phyloP scores from a whole-genome alignment of 1,140 invertebrate genomes.

The Philotrypesis tridentata region DNA sequence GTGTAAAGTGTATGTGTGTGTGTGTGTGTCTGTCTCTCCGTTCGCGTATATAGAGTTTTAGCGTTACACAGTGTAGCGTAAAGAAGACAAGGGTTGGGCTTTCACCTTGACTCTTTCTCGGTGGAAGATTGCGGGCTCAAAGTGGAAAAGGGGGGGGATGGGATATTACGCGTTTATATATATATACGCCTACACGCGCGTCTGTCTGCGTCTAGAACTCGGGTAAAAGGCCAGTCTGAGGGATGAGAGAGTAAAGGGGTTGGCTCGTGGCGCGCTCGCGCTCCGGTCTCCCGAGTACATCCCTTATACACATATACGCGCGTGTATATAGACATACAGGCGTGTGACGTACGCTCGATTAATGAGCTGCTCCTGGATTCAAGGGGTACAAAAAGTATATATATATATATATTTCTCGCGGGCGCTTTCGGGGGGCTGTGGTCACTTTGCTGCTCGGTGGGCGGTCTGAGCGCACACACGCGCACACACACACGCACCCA shows the following conservation, averaged over 20 bases:
- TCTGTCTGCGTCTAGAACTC: slow-evolving; percentile 4
- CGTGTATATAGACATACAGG: neutral
- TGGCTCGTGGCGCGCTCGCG: neutral
- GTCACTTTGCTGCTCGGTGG: neutral
- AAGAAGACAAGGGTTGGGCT: slow-evolving; percentile 11
- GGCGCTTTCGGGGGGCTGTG: neutral
- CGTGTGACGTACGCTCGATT: neutral
- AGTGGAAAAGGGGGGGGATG: slow-evolving; percentile 23
- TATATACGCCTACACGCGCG: neutral
- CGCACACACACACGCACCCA: neutral
- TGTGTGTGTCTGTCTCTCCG: neutral
- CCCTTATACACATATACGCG: too few relatives aligned
- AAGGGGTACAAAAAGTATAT: slow-evolving; percentile 29
- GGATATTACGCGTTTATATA: slow-evolving; percentile 3
- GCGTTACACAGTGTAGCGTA: neutral
- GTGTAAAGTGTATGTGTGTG: neutral
- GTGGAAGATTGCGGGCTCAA: slow-evolving; percentile 32
- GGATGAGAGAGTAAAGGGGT: slow-evolving; percentile 27
- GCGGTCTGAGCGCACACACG: neutral
- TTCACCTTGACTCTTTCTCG: slow-evolving; percentile 20
- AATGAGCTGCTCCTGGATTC: slow-evolving; percentile 26
- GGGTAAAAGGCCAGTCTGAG: slow-evolving; percentile 39
- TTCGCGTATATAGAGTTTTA: too few relatives aligned
- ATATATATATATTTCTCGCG: slow-evolving; percentile 18
- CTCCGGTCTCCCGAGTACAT: neutral